phyloP scores from a whole-genome alignment of 2,888 invertebrate genomes.

The Drosophila pseudotakahashii region DNA sequence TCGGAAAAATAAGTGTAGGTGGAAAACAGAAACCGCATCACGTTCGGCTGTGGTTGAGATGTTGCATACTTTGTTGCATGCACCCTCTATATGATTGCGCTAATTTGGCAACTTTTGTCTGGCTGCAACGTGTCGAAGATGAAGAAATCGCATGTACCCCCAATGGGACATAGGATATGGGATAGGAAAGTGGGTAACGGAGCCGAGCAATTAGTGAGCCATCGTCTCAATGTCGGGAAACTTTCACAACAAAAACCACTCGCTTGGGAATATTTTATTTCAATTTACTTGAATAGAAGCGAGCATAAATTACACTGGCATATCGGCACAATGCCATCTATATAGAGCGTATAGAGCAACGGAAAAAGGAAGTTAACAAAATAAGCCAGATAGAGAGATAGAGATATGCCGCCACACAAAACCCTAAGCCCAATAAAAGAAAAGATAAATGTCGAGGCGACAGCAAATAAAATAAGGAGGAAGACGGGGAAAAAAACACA shows the following conservation, averaged over 20 bases:
- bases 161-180: conserved; percentile 3
- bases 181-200: conserved; percentile 3
- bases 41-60: conserved; percentile 67
- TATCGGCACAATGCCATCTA: conserved; percentile 73
- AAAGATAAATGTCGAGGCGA: conserved; percentile 72
- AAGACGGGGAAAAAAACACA: conserved; percentile 48
- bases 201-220: conserved; percentile 33
- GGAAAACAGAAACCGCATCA: conserved; percentile 66
- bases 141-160: conserved; percentile 28
- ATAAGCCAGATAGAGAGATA: conserved; percentile 77
- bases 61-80: conserved; percentile 71
- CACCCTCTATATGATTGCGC: conserved; percentile 60
- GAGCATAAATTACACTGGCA: conserved; percentile 71
- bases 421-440: conserved; percentile 72
- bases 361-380: conserved; percentile 78
- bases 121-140: conserved; percentile 44
- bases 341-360: conserved; percentile 70
- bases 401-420: conserved; percentile 66
- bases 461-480: conserved; percentile 35
- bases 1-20: conserved; percentile 51
- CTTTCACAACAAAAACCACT: conserved; percentile 34
- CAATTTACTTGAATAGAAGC: conserved; percentile 72
- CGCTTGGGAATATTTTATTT: conserved; percentile 63
- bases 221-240: conserved; percentile 36
- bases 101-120: conserved; percentile 52